Evolutionary conservation across 2,797 vertebrate species (phyloP), one percentile per base, ranked within the genome.

Genomic region (Periparus ater): DNA sequence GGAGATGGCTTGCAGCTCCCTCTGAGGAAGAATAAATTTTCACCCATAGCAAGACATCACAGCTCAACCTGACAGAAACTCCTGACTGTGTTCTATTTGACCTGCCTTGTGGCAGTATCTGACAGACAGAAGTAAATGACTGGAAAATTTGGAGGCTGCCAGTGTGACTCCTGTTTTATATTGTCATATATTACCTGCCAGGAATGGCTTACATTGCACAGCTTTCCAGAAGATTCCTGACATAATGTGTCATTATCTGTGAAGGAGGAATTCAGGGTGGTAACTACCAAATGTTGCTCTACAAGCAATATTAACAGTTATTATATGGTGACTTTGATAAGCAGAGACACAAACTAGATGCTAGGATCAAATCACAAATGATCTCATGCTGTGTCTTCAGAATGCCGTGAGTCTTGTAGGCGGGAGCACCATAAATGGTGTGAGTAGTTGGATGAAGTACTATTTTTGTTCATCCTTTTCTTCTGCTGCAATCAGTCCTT

Each of bases 401-500:
- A 96, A 84, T 79, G 85, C 91, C 0, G 0, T n/a, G 87, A 76
- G 87, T 83, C 76, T 88, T 29, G 48, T 73, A 55, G 87, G 71
- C 12, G 0, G 40, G 82, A 92, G 71, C n/a, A 66, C 94, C 89
- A 73, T 96, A 95, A 91, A 95, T 88, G 95, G 89, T 92, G 91
- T 7, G 73, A 81, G 45, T 86, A 48, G 80, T 95, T 91, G 30
- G 86, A 40, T 65, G 76, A 91, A 94, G 73, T 57, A 89, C 96
- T 96, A 95, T 96, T 96, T 95, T 76, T 90, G 89, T 88, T 93
- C 91, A 60, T 54, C 45, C 89, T 93, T 90, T 68, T 79, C 89
- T 95, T 90, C 91, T 94, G 88, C 94, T 88, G 88, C 80, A 85
- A 1, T 93, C 93, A 84, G 16, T 90, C 91, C 91, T 74, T 88